phyloP scores from a whole-genome alignment of 2,797 vertebrate genomes.

The Sparidentex hasta region DNA sequence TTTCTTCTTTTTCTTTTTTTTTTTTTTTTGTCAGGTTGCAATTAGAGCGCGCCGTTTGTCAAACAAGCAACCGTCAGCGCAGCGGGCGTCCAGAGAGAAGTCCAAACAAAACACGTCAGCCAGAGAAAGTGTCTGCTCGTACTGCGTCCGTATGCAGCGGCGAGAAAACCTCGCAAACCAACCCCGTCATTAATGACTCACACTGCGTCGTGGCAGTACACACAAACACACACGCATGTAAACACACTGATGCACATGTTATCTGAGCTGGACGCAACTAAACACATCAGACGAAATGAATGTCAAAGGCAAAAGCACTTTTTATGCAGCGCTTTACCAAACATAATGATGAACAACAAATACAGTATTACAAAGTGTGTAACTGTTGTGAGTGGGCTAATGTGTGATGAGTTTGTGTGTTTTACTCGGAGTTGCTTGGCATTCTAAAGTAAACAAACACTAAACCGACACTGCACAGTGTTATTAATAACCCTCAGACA shows the following conservation, averaged over 20 bases:
- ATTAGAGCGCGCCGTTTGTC: constrained; percentile 68
- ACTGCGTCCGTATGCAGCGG: constrained; percentile 14
- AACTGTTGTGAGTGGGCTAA: too few species aligned
- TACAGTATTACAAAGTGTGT: too few species aligned
- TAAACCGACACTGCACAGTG: too few species aligned
- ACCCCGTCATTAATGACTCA: constrained; percentile 18
- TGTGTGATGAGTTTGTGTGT: too few species aligned
- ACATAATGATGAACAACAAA: too few species aligned
- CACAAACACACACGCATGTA: constrained; percentile 3
- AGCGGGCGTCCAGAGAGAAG: constrained; percentile 32
- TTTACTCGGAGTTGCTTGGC: too few species aligned
- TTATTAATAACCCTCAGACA: too few species aligned
- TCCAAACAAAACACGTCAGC: constrained; percentile 32
- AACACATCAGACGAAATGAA: too few species aligned
- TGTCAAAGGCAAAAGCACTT: neutral
- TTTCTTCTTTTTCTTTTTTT: constrained; percentile 42
- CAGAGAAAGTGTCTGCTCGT: constrained; percentile 24
- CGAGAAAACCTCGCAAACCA: constrained; percentile 6
- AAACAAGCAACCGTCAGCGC: constrained; percentile 49
- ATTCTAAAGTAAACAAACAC: too few species aligned
- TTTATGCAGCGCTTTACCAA: too few species aligned
- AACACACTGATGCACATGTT: neutral
- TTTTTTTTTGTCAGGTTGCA: constrained; percentile 54
- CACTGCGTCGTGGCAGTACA: neutral
- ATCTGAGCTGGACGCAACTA: neutral